Conservation (phyloP, 2,797 vertebrate genomes). For the Hyperoplus immaculatus region DNA sequence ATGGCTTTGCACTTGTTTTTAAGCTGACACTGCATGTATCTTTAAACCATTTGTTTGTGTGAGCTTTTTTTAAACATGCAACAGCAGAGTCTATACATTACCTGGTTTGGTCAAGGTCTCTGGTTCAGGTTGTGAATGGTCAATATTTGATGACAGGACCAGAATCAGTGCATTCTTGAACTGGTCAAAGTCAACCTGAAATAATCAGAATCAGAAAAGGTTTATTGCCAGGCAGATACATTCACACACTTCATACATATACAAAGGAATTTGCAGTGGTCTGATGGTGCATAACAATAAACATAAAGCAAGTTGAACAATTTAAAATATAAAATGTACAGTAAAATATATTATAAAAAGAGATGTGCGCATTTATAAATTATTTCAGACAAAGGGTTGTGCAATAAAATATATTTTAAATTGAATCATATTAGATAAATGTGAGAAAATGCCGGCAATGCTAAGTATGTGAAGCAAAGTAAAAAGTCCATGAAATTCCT, state of each 20-base stretch:
- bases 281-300: no score
- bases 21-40: background rate
- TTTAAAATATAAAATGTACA: no score
- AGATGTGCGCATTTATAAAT: background rate
- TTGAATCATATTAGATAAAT: background rate
- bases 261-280: no score
- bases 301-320: no score
- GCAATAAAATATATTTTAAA: background rate
- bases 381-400: no score
- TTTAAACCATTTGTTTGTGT: background rate
- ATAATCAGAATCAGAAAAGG: slow-evolving; percentile 29
- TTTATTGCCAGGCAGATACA: no score
- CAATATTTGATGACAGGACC: slow-evolving; percentile 86
- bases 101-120: slow-evolving; percentile 87
- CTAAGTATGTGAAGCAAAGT: slow-evolving; percentile 8
- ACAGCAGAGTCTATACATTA: slow-evolving; percentile 65
- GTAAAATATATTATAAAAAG: background rate
- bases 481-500: slow-evolving; percentile 60
- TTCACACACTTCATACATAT: no score
- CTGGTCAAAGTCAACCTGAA: slow-evolving; percentile 93
- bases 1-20: background rate
- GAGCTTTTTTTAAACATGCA: background rate
- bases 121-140: slow-evolving; percentile 80
- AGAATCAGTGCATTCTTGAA: slow-evolving; percentile 96
- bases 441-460: slow-evolving; percentile 27